Base-by-base conservation (phyloP, 2,797 vertebrate genomes). In the Molossus alvarezi region DNA sequence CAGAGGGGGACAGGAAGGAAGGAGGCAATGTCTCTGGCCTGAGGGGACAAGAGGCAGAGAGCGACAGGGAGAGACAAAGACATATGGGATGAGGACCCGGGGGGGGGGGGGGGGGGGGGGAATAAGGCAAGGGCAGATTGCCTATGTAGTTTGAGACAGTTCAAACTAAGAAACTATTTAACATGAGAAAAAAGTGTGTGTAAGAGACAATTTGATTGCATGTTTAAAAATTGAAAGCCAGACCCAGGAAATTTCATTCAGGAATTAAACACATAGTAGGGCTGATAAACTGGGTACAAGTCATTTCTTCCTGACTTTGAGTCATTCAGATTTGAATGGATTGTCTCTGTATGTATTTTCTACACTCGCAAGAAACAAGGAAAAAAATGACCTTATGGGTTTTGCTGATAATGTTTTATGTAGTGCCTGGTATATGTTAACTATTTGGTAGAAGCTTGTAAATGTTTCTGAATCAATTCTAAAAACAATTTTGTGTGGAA, bases 401-500 rank as follows among this genome's bases (percentile, higher is more conserved):
- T 83, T 83, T 64, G 58, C 37, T 25, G 25, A 71, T 41, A 29
- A 25, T 23, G 9, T 17, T 27, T 82, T 82, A 13, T 55, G 17
- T 14, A 27, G 51, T 45, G 62, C 2, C 62, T 21, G 29, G 29
- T 21, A 23, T 17, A 18, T 37, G 58, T 23, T 55, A 60, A 17
- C 14, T 37, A 12, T 67, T 91, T 88, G 1, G 53, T 41, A 18
- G 33, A 84, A 37, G 4, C 25, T 81, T 67, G 29, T 41, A 41
- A 92, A 71, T 27, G 37, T 73, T 20, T 76, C n/a, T 69, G 18
- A 72, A 77, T 37, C 33, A 58, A 51, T 7, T 20, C 4, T 82
- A 41, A 69, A 51, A 51, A 64, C 17, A 14, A 69, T 85, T 45
- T 13, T 73, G 11, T 95, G 90, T 94, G 97, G 90, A 94, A 67